Evolutionary conservation across 2,888 invertebrate species (phyloP).

Genomic region (Saturnia pavonia): DNA sequence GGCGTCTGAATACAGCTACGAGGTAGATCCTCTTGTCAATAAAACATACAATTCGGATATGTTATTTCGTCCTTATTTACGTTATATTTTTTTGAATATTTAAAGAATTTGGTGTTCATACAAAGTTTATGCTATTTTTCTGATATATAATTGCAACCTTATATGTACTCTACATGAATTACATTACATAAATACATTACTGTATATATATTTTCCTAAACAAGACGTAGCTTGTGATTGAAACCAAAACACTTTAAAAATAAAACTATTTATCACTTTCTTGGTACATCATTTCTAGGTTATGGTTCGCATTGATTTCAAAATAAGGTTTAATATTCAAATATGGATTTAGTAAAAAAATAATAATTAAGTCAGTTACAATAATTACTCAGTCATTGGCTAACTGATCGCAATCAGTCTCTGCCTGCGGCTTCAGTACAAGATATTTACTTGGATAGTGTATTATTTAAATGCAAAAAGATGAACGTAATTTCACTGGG

Average conservation of each 20-base stretch:
- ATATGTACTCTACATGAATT: too few relatives aligned
- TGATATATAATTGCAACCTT: too few relatives aligned
- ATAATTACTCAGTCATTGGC: constrained; percentile 19
- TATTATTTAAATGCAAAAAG: constrained; percentile 20
- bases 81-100: too few relatives aligned
- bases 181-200: too few relatives aligned
- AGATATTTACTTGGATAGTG: constrained; percentile 57
- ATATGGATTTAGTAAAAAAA: not conserved
- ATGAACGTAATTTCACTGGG: constrained; percentile 48
- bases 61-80: too few relatives aligned
- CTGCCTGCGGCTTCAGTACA: constrained; percentile 35
- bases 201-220: not conserved
- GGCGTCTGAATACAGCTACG: not conserved
- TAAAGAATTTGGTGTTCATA: too few relatives aligned
- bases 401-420: constrained; percentile 30
- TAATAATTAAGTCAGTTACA: not conserved
- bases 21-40: not conserved
- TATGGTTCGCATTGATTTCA: not conserved
- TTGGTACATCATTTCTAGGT: not conserved
- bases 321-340: not conserved
- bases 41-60: too few relatives aligned
- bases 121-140: too few relatives aligned
- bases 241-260: not conserved
- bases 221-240: not conserved
- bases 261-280: too few relatives aligned